Evolutionary conservation across 2,888 invertebrate genomes (phyloP).

Genomic region (Taenaris catops): DNA sequence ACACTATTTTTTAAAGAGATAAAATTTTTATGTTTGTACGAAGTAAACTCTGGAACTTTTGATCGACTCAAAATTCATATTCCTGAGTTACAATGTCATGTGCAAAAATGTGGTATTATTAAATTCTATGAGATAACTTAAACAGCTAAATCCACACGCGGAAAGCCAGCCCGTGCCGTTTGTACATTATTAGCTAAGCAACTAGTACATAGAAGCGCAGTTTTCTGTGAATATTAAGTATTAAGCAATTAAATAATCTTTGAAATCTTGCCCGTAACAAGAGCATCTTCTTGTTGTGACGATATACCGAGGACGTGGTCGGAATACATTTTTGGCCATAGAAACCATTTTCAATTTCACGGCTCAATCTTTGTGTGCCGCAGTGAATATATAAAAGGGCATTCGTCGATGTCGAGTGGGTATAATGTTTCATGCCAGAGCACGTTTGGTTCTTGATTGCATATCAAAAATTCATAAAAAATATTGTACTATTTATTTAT

Average conservation of each 20-base stretch:
- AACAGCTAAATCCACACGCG: no score
- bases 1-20: no score
- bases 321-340: slow-evolving; percentile 74
- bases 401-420: slow-evolving; percentile 75
- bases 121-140: no score
- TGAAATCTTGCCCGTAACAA: slow-evolving; percentile 33
- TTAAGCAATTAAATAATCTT: slow-evolving; percentile 5
- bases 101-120: no score
- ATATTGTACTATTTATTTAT: no score
- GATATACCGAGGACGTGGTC: slow-evolving; percentile 59
- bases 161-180: no score
- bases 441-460: slow-evolving; percentile 57
- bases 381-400: slow-evolving; percentile 76
- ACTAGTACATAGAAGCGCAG: no score
- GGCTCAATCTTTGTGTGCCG: slow-evolving; percentile 76
- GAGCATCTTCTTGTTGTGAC: slow-evolving; percentile 44
- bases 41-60: no score
- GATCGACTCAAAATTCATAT: no score
- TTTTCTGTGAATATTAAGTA: not conserved
- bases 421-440: slow-evolving; percentile 72
- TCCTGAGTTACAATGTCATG: no score
- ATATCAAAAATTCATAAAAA: not conserved
- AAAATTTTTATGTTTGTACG: no score
- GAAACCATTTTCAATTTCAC: slow-evolving; percentile 78
- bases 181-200: no score